A percentile compares a stretch with the other conserved stretches of the same genome.
Conservation (phyloP, 2,888 invertebrate genomes). For the Drosophila siamana region DNA sequence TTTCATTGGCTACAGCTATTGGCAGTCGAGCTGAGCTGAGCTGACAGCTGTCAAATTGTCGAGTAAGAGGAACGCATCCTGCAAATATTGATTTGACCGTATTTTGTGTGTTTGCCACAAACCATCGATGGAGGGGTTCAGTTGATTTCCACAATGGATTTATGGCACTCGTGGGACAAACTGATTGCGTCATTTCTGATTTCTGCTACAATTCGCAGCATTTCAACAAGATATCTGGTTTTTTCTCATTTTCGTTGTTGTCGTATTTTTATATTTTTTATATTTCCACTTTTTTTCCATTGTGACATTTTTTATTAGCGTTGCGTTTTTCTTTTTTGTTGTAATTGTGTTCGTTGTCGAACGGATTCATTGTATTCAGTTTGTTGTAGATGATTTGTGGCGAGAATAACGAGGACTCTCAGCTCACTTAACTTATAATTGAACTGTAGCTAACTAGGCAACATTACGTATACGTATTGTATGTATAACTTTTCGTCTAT, state of each 20-base stretch:
- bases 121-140: slow-evolving; percentile 3
- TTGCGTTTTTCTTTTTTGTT: slow-evolving; percentile 16
- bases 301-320: slow-evolving; percentile 23
- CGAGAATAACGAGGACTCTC: slow-evolving; percentile 19
- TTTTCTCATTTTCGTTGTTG: slow-evolving; percentile 33
- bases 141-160: slow-evolving; percentile 70
- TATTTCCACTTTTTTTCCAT: slow-evolving; percentile 15
- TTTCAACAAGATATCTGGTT: slow-evolving; percentile 26
- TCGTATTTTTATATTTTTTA: slow-evolving; percentile 25
- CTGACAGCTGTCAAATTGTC: slow-evolving; percentile 52
- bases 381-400: slow-evolving; percentile 34
- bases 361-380: slow-evolving; percentile 31
- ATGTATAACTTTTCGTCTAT: background rate
- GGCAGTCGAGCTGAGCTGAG: slow-evolving; percentile 1
- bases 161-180: slow-evolving; percentile 72
- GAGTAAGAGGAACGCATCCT: slow-evolving; percentile 33
- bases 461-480: slow-evolving; percentile 16
- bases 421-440: slow-evolving; percentile 34
- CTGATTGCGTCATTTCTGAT: slow-evolving; percentile 73
- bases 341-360: slow-evolving; percentile 30
- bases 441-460: slow-evolving; percentile 19
- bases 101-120: slow-evolving; percentile 10
- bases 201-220: slow-evolving; percentile 60
- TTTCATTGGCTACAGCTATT: slow-evolving; percentile 9
- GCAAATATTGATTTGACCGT: slow-evolving; percentile 52